Base-by-base conservation (phyloP, 1,140 invertebrate species). In the Eulimnadia texana region DNA sequence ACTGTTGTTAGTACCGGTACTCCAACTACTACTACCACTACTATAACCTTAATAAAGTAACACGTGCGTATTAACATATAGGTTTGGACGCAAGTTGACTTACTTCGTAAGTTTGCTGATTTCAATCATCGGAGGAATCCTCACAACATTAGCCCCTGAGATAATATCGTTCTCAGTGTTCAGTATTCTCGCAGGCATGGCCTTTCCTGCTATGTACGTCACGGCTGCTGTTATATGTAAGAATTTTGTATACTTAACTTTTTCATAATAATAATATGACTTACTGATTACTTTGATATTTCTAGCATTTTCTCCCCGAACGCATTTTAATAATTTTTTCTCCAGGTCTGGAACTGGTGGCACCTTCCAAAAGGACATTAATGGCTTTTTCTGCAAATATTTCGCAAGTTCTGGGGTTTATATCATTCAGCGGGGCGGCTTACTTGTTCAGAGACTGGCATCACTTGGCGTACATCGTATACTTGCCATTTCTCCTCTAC, bases 321-420 rank as follows among this genome's bases (percentile, higher is more conserved):
- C 42, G 11, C n/a, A n/a, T 11, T n/a, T 47, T n/a, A 1, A 11
- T 11, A 47, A 11, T n/a, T n/a, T n/a, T 1, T 51, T 22, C 47
- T 51, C 6, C 53, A 61, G 60, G 60, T 19, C 53, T 68, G 58
- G 67, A 68, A 56, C 57, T 67, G 20, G 67, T 68, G 61, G 67
- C 63, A 11, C 67, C 65, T 29, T 60, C 63, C 9, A 67, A 67
- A 61, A 60, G 67, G 57, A 68, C 67, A 23, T 64, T 66, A 27
- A 65, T 67, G 9, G 65, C 66, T 22, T 61, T 68, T 16, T 61
- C 67, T 51, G 57, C 60, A 29, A 66, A 63, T 9, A 58, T 68
- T 22, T 68, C 66, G 33, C 68, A 68, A 52, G 66, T 64, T 20
- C 42, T 64, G 19, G 67, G 66, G 11, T 65, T 68, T 57, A 55